Evolutionary conservation across 30 jellyfish, hydroid and myxozoan genomes (phyloP).

Genomic region (Chironex yamaguchii): DNA sequence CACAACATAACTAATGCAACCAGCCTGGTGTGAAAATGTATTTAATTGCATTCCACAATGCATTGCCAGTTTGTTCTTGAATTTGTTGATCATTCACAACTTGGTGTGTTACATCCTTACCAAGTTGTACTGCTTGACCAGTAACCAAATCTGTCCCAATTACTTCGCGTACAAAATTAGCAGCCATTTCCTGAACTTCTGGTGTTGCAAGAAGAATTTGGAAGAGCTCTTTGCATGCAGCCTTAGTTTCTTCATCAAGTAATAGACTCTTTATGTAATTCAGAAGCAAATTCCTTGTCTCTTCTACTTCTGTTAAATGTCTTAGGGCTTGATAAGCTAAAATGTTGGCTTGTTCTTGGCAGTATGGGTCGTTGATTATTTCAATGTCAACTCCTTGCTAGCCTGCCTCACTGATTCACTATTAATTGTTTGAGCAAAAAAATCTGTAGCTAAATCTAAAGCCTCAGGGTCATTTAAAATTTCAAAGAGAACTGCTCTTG

Average conservation of each 20-base stretch:
- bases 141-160: slow-evolving; percentile 77
- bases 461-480: slow-evolving; percentile 77
- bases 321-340: slow-evolving; percentile 32
- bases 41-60: slow-evolving; percentile 79
- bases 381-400: slow-evolving; percentile 25
- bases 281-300: slow-evolving; percentile 35
- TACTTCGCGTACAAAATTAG: slow-evolving; percentile 67
- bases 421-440: slow-evolving; percentile 59
- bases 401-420: slow-evolving; percentile 23
- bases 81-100: slow-evolving; percentile 72
- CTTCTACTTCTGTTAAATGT: slow-evolving; percentile 28
- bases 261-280: slow-evolving; percentile 51
- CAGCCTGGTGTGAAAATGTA: slow-evolving; percentile 74
- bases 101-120: slow-evolving; percentile 77
- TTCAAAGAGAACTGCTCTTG: slow-evolving; percentile 68
- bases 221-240: slow-evolving; percentile 66
- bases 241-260: slow-evolving; percentile 49
- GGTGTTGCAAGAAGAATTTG: slow-evolving; percentile 53
- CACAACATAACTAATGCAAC: slow-evolving; percentile 11
- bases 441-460: slow-evolving; percentile 33
- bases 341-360: slow-evolving; percentile 22
- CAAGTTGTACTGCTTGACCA: slow-evolving; percentile 77
- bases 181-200: slow-evolving; percentile 56
- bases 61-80: slow-evolving; percentile 83
- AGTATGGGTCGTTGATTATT: slow-evolving; percentile 51